Evolutionary conservation across 2,888 invertebrate genomes (phyloP), one percentile per base, ranked within the genome.

Genomic region (Acleris laterana): DNA sequence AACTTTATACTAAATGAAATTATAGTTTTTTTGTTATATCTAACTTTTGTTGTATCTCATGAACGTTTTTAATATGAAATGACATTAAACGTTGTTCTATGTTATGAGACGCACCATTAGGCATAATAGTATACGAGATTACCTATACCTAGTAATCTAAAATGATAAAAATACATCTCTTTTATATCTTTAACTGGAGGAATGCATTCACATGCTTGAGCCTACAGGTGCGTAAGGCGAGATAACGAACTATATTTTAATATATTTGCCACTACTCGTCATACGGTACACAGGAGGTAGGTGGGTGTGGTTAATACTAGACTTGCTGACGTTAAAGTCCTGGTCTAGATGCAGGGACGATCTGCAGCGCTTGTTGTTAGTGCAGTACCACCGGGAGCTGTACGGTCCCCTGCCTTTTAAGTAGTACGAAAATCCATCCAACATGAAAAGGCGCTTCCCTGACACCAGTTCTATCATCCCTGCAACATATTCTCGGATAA

Each of bases 351-450:
- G 57, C 6, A 63, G 51, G n/a, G 58, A 63, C 3, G 57, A 51
- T 11, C 46, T 22, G 51, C 63, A 63, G 6, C 32, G 44, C 28
- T 32, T 44, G 58, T 51, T 63, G 32, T 19, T 63, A n/a, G 63
- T 58, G 17, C 63, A 63, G n/a, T 46, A 46, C 63, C 63, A 63
- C 13, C 63, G 63, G 19, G 25, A 0, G 9, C 44, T 42, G 20
- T 51, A 56, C 3, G 50, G 17, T 25, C 50, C 9, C 16, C 50
- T 56, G 7, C 19, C 13, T 17, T 63, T 56, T 3, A 44, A 13
- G 44, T 49, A 63, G 50, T 50, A 63, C n/a, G 63, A 42, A 28
- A 42, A 63, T 2, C 63, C 63, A n/a, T 63, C n/a, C 16, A 52
- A 63, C 6, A 58, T 25, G 51, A 20, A 63, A 11, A 57, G 11